These are phyloP conservation scores for Scaptodrosophila lebanonensis DNA, from an alignment of 1,140 invertebrate genomes.

Conservation along the genomic window DNA sequence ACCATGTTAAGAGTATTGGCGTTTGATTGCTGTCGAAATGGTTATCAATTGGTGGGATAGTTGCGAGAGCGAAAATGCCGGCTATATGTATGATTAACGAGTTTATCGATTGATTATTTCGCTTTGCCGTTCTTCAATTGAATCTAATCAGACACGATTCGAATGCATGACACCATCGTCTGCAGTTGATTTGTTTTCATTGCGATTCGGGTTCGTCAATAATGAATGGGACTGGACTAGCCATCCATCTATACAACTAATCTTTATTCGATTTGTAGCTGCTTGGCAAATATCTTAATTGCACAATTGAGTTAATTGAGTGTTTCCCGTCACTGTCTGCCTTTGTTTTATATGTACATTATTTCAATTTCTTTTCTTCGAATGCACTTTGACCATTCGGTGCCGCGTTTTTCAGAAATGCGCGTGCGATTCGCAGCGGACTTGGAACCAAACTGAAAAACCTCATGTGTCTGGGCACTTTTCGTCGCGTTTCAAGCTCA, in stretches of 20 bases:
- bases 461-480: conserved; percentile 39
- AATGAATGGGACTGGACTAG: too few relatives aligned
- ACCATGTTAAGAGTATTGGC: conserved; percentile 57
- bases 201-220: too few relatives aligned
- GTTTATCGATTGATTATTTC: background rate
- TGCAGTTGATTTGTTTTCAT: conserved; percentile 19
- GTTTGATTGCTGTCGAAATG: too few relatives aligned
- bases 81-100: background rate
- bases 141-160: conserved; percentile 22
- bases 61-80: background rate
- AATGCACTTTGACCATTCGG: too few relatives aligned
- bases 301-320: conserved; percentile 32
- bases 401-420: background rate
- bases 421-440: conserved; percentile 48
- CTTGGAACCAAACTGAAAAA: conserved; percentile 52
- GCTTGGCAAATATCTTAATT: conserved; percentile 38
- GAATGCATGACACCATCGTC: conserved; percentile 2
- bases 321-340: conserved; percentile 30
- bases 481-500: conserved; percentile 52
- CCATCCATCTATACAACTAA: too few relatives aligned
- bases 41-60: too few relatives aligned
- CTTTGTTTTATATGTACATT: background rate
- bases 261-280: background rate
- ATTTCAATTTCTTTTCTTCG: background rate
- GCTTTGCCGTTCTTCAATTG: conserved; percentile 4